phyloP scores from a whole-genome alignment of 2,888 invertebrate genomes.

The Corythucha ciliata region DNA sequence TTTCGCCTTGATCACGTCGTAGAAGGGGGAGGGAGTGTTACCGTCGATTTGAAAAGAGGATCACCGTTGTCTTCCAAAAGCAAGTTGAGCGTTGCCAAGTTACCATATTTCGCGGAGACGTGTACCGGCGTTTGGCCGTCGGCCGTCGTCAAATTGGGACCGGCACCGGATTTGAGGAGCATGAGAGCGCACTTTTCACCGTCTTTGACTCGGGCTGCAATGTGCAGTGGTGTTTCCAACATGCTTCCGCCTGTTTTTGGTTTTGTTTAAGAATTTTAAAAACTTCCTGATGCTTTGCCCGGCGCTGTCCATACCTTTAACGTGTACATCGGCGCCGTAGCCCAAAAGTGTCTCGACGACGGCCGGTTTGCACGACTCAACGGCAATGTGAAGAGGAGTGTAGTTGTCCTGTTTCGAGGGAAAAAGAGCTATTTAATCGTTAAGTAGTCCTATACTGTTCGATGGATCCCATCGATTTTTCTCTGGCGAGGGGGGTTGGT shows the following conservation, averaged over 20 bases:
- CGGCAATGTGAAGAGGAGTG: conserved; percentile 95
- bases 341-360: conserved; percentile 89
- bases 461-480: neutral
- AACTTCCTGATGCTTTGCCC: neutral
- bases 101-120: conserved; percentile 88
- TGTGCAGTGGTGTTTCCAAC: conserved; percentile 91
- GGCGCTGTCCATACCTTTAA: conserved; percentile 52
- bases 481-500: too few species aligned
- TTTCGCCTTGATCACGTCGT: too few species aligned
- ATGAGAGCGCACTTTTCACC: conserved; percentile 91
- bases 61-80: conserved; percentile 91
- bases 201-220: conserved; percentile 87
- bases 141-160: conserved; percentile 88
- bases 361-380: conserved; percentile 84
- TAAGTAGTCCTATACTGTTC: neutral
- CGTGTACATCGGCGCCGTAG: conserved; percentile 94
- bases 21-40: too few species aligned
- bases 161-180: conserved; percentile 95
- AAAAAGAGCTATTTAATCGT: neutral
- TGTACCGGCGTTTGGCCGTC: conserved; percentile 97
- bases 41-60: conserved; percentile 83
- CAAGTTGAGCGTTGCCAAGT: conserved; percentile 72
- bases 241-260: conserved; percentile 62
- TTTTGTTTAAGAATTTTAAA: conserved; percentile 4
- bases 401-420: conserved; percentile 72